Conservation (phyloP, 64 coral and sea anemone genomes). For the Pachyseris speciosa region DNA sequence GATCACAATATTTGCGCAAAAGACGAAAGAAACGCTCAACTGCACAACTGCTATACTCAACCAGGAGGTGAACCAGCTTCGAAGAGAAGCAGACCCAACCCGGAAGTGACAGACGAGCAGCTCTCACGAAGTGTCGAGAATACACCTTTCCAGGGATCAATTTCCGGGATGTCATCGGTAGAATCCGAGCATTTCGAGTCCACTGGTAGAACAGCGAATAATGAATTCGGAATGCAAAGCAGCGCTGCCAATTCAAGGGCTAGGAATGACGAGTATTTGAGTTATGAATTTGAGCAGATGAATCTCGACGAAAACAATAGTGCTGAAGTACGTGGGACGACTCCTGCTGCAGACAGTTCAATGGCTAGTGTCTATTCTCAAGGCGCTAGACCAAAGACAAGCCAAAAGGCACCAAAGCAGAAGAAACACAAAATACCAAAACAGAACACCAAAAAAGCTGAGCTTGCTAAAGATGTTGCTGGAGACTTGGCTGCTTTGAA, state of each 20-base stretch:
- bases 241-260: not conserved
- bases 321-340: not conserved
- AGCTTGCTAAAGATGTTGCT: conserved; percentile 2
- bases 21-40: not conserved
- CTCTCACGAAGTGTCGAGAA: not conserved
- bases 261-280: conserved; percentile 2
- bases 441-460: conserved; percentile 16
- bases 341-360: not conserved
- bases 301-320: not conserved
- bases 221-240: not conserved
- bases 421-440: not conserved
- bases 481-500: not conserved
- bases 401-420: not conserved
- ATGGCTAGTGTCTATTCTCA: not conserved
- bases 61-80: not conserved
- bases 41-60: not conserved
- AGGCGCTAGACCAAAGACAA: conserved; percentile 2
- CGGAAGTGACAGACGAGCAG: not conserved
- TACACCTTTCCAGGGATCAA: not conserved
- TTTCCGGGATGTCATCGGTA: not conserved
- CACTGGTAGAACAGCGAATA: not conserved
- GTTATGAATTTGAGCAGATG: conserved; percentile 22
- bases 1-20: not conserved
- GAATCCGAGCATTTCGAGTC: not conserved
- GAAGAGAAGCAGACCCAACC: not conserved